These are phyloP conservation scores for Cotesia vestalis DNA, from an alignment of 1,140 invertebrate genomes.

Conservation along the genomic window DNA sequence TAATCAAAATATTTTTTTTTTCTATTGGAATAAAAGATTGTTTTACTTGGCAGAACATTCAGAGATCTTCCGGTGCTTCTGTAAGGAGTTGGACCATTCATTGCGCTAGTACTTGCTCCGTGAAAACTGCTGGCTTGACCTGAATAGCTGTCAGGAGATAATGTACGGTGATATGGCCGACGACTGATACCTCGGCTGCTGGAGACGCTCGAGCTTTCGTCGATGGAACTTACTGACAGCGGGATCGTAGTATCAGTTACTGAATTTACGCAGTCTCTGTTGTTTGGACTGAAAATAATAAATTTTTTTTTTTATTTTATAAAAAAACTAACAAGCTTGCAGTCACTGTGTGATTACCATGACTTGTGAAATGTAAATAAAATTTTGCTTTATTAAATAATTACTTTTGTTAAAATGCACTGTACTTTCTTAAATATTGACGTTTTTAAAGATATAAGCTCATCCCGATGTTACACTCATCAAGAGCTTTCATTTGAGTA, in stretches of 20 bases:
- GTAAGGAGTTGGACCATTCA: conserved; percentile 43
- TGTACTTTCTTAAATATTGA: no score
- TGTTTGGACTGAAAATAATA: conserved; percentile 63
- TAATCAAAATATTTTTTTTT: neutral
- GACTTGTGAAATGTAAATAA: no score
- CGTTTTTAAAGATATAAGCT: no score
- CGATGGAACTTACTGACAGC: conserved; percentile 44
- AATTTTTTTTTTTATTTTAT: neutral
- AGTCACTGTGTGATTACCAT: no score
- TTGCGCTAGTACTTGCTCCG: conserved; percentile 44
- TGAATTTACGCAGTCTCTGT: conserved; percentile 61
- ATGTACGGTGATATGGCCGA: conserved; percentile 49
- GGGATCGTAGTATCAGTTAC: conserved; percentile 39
- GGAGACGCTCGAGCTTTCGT: conserved; percentile 32
- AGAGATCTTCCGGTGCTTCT: conserved; percentile 49
- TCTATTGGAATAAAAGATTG: neutral
- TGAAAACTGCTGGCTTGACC: conserved; percentile 48
- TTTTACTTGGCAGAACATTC: conserved; percentile 47
- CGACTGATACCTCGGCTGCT: conserved; percentile 50
- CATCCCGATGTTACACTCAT: no score
- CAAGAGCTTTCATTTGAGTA: no score
- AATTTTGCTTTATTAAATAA: no score
- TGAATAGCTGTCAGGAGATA: conserved; percentile 42
- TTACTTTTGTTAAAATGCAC: no score
- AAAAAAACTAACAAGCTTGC: no score